Evolutionary conservation across 2,888 invertebrate genomes (phyloP), one percentile per base, ranked within the genome.

Genomic region (Chymomyza caudatula): DNA sequence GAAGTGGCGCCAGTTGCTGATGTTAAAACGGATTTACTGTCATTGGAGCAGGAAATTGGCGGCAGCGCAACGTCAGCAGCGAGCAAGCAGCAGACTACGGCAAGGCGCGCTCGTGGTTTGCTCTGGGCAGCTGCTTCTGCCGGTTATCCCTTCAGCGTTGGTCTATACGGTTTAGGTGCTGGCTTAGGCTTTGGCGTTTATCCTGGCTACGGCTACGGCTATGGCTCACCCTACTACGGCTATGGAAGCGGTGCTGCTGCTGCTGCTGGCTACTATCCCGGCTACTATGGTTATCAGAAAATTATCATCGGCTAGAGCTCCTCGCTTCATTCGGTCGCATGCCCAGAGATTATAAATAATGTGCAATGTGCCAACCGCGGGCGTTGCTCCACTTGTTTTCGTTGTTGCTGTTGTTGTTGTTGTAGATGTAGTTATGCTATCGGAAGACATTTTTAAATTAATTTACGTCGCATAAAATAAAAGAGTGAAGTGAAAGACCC

Each of bases 381-480:
- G 51, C 51, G 47, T 17, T 60, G 44, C 22, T 49, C 53, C 47
- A 11, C 17, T 22, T 37, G 25, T 25, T 47, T 6, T 60, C 62
- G 37, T 62, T 74, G 63, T 71, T 65, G 65, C 52, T 65, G 52
- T 44, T 59, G n/a, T n/a, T n/a, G n/a, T n/a, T n/a, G n/a, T n/a
- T n/a, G n/a, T n/a, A n/a, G n/a, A n/a, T 73, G 67, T 71, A 77
- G 74, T 58, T 47, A 17, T 69, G 44, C 44, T 65, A 71, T 75
- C 77, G 53, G 69, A 75, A 77, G 81, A 80, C 78, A 80, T 76
- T 82, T 85, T 86, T 85, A 86, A 80, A 80, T 80, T 80, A 80
- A 80, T 80, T 80, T 80, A 77, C 85, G 57, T 84, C 77, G 87
- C 80, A 76, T 71, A 73, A 78, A 85, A 79, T 86, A 80, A 73